A percentile compares a stretch with the other conserved stretches of the same genome.
Evolutionary conservation across 1,140 invertebrate genomes (phyloP).

Genomic region (Pentalonia nigronervosa): DNA sequence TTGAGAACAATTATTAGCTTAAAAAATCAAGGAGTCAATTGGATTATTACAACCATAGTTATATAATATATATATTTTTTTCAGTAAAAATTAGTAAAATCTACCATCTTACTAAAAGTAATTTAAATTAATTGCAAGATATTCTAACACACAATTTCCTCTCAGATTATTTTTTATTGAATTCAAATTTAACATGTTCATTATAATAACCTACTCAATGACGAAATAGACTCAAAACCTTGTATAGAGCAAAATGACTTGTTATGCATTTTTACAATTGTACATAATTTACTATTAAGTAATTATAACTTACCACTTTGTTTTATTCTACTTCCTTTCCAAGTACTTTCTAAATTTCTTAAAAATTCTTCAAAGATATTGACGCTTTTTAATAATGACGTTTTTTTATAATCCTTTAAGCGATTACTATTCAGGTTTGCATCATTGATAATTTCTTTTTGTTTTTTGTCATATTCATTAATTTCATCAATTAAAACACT

Average conservation of each 20-base stretch:
- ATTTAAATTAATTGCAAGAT: background rate
- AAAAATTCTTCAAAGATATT: slow-evolving; percentile 79
- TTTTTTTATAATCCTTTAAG: slow-evolving; percentile 80
- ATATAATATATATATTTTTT: background rate
- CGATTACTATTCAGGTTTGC: slow-evolving; percentile 61
- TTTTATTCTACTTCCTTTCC: slow-evolving; percentile 60
- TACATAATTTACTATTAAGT: background rate
- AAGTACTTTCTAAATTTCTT: slow-evolving; percentile 67
- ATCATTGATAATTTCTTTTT: slow-evolving; percentile 63
- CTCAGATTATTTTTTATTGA: background rate
- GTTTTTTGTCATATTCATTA: slow-evolving; percentile 71
- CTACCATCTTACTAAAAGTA: background rate
- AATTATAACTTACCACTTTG: slow-evolving; percentile 38
- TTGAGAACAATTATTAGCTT: too few species aligned
- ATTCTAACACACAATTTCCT: background rate
- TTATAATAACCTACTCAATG: too few species aligned
- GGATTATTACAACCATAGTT: background rate
- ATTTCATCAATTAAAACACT: slow-evolving; percentile 71
- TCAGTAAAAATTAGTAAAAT: background rate
- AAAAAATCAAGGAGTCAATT: too few species aligned
- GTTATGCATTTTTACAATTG: background rate
- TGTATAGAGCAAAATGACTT: too few species aligned
- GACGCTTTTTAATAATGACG: slow-evolving; percentile 74
- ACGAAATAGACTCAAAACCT: too few species aligned
- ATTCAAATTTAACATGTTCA: background rate